Base-by-base conservation (phyloP, 2,113 vertebrate species). In the Anarrhichthys ocellatus region DNA sequence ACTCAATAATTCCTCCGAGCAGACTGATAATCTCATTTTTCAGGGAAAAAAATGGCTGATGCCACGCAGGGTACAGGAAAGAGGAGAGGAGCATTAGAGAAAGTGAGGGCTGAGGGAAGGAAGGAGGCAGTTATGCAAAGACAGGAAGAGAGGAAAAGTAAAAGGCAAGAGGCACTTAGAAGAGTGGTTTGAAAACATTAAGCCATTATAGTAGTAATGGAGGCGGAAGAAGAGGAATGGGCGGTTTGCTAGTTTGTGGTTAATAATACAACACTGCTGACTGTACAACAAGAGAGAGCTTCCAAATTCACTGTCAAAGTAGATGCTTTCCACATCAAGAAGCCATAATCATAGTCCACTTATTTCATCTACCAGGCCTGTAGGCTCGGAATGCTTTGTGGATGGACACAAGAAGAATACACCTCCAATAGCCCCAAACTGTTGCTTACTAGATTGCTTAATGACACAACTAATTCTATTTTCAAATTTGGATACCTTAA, bases 111-210 rank as follows among this genome's bases (percentile, higher is more conserved):
- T 9, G 52, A 44, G 27, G 4, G 58, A 61, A 2, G 4, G 32
- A 34, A 42, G 44, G 48, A 48, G 36, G 34, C 15, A 22, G 3
- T 44, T 38, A 22, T 32, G 27, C n/a, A 22, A 11, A 78, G 9
- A 54, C 62, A 76, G 74, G 63, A 77, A 54, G 71, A 36, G 20
- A 32, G 63, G 20, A 9, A 9, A 63, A 34, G 20, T 15, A 56
- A 24, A 44, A 73, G 67, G 29, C 48, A 71, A 73, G n/a, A 56
- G 36, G 29, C 40, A 42, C 18, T 40, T 34, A 27, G 54, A 7
- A 7, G 44, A 77, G 76, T 70, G 74, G 62, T 73, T 62, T 61
- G 46, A 62, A 56, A 24, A 18, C 78, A 87, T 65, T 18, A 76
- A 36, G 17, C 56, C 78, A 65, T 82, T 66, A 56, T n/a, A 56